These are phyloP conservation scores for Sakesphorus luctuosus DNA, from an alignment of 2,113 vertebrate genomes.

Conservation along the genomic window DNA sequence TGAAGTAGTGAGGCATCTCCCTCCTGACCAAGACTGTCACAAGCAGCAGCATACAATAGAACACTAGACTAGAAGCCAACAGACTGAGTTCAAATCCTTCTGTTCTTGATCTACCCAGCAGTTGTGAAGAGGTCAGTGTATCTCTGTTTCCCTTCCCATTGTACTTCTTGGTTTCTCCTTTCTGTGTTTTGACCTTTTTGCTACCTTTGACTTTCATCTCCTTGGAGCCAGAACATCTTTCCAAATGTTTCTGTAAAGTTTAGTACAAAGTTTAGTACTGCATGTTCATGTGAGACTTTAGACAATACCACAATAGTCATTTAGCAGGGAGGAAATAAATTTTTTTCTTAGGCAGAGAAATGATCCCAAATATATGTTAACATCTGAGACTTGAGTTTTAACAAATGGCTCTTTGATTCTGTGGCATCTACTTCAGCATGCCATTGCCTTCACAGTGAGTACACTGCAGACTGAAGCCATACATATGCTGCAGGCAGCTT, in stretches of 20 bases:
- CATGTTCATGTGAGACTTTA: neutral
- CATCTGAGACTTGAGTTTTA: neutral
- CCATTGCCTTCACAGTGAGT: neutral
- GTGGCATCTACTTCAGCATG: neutral
- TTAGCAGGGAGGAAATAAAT: neutral
- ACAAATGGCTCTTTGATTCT: neutral
- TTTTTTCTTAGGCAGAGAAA: neutral
- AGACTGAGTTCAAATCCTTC: neutral
- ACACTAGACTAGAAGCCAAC: neutral
- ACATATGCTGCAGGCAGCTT: neutral
- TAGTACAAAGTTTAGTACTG: neutral
- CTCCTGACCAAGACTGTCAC: neutral
- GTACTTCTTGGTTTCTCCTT: neutral
- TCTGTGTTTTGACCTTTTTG: slow-evolving; percentile 3
- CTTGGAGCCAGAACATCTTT: neutral
- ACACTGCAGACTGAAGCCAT: neutral
- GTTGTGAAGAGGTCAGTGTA: neutral
- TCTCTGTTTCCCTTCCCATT: neutral
- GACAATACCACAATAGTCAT: accelerated
- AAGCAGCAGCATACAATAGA: neutral
- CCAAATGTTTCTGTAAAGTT: neutral
- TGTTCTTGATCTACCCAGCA: neutral
- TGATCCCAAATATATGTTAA: neutral
- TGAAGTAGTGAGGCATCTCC: neutral
- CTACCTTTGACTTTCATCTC: neutral